Evolutionary conservation across 2,113 vertebrate species (phyloP).

Genomic region (Scolopax mira): DNA sequence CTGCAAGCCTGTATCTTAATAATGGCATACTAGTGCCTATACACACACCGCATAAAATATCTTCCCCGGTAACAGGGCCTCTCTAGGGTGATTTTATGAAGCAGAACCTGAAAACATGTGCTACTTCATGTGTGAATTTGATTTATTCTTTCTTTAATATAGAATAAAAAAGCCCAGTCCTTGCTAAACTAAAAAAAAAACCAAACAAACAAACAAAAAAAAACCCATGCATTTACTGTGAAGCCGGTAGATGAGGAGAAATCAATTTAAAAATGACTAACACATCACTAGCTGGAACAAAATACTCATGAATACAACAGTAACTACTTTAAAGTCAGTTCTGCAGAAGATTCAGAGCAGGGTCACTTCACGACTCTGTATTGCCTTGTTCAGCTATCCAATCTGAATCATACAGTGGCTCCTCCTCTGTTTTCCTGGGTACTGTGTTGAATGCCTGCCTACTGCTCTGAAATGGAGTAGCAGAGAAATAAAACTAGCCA

Average conservation of each 20-base stretch:
- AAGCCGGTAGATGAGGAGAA: not conserved
- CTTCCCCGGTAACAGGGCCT: not conserved
- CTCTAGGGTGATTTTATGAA: not conserved
- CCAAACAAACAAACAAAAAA: not conserved
- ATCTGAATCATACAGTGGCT: not conserved
- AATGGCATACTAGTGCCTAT: not conserved
- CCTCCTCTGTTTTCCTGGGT: not conserved
- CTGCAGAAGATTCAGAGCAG: fast-evolving
- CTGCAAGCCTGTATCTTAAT: not conserved
- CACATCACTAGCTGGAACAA: not conserved
- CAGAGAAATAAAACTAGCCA: not conserved
- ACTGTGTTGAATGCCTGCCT: not conserved
- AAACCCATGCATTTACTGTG: not conserved
- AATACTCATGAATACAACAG: not conserved
- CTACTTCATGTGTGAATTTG: not conserved
- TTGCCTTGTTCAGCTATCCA: not conserved
- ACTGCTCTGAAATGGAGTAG: not conserved
- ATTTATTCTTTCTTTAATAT: not conserved
- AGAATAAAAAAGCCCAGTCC: not conserved
- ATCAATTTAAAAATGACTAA: not conserved
- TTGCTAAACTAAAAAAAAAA: not conserved
- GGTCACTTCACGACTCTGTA: not conserved
- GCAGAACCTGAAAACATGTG: not conserved
- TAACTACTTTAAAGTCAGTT: not conserved
- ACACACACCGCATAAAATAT: not conserved